Percentiles rank a stretch among this genome's conserved stretches.
These are phyloP conservation scores for Smutsia temminckii DNA, from an alignment of 2,797 vertebrate species.

Conservation along the genomic window DNA sequence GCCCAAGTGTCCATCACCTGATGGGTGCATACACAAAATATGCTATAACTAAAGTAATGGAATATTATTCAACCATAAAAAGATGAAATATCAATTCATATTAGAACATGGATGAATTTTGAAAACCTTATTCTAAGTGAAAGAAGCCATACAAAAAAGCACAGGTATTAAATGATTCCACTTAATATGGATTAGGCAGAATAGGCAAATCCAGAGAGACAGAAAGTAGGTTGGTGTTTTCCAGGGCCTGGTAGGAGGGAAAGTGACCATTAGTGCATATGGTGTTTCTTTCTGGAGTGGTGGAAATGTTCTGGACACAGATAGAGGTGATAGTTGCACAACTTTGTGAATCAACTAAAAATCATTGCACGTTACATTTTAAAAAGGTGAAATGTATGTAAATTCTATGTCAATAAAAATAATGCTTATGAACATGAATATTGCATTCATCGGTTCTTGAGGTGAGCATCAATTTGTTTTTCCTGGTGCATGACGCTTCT, in stretches of 20 bases:
- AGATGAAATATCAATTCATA: background rate
- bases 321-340: background rate
- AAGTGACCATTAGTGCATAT: background rate
- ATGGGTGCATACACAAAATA: background rate
- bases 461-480: conserved; percentile 15
- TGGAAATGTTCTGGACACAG: background rate
- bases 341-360: background rate
- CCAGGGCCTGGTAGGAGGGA: background rate
- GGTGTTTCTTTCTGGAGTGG: background rate
- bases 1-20: background rate
- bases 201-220: background rate
- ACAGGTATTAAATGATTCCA: background rate
- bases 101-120: background rate
- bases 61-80: background rate
- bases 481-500: background rate
- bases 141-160: background rate
- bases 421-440: background rate
- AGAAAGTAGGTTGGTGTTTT: background rate
- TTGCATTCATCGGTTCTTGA: background rate
- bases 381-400: background rate
- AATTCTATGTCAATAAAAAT: conserved; percentile 13
- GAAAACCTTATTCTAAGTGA: background rate
- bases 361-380: background rate
- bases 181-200: background rate
- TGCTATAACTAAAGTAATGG: background rate